These are phyloP conservation scores for Pao palembangensis DNA, from an alignment of 2,113 vertebrate species.

Conservation along the genomic window DNA sequence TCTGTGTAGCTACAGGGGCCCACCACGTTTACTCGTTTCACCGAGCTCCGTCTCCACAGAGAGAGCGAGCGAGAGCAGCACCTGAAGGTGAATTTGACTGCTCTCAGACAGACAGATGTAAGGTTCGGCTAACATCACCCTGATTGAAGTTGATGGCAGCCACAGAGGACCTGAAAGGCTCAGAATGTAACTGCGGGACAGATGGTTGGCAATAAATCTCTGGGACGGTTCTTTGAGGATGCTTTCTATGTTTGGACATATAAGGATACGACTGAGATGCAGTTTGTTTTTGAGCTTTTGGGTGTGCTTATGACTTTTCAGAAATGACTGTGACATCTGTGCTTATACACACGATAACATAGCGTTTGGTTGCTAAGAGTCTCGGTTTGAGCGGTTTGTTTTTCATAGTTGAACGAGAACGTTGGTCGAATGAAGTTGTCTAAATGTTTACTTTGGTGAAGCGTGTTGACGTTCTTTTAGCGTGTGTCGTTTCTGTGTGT, in stretches of 20 bases:
- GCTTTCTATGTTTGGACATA: background rate
- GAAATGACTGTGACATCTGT: background rate
- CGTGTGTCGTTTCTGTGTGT: slow-evolving; percentile 9
- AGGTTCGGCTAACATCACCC: slow-evolving; percentile 12
- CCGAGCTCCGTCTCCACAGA: slow-evolving; percentile 3
- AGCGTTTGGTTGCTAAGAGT: slow-evolving; percentile 30
- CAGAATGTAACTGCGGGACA: slow-evolving; percentile 14
- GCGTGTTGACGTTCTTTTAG: background rate
- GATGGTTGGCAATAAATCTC: slow-evolving; percentile 22
- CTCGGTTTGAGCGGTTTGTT: slow-evolving; percentile 27
- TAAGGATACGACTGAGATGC: background rate
- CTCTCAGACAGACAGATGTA: slow-evolving; percentile 40
- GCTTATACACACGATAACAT: background rate
- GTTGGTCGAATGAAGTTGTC: background rate
- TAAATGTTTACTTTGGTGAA: slow-evolving; percentile 40
- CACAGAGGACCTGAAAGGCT: slow-evolving; percentile 20
- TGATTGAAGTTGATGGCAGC: slow-evolving; percentile 36
- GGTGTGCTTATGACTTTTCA: slow-evolving; percentile 6
- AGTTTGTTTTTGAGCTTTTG: slow-evolving; percentile 22
- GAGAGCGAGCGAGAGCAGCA: background rate
- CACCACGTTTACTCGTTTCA: slow-evolving; percentile 21
- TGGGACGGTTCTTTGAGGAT: slow-evolving; percentile 37
- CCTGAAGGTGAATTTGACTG: slow-evolving; percentile 48
- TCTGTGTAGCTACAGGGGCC: background rate
- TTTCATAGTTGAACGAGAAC: background rate